Percentiles rank a stretch among this genome's conserved stretches.
Evolutionary conservation across 2,888 invertebrate species (phyloP).

Genomic region (Apotomis capreana): DNA sequence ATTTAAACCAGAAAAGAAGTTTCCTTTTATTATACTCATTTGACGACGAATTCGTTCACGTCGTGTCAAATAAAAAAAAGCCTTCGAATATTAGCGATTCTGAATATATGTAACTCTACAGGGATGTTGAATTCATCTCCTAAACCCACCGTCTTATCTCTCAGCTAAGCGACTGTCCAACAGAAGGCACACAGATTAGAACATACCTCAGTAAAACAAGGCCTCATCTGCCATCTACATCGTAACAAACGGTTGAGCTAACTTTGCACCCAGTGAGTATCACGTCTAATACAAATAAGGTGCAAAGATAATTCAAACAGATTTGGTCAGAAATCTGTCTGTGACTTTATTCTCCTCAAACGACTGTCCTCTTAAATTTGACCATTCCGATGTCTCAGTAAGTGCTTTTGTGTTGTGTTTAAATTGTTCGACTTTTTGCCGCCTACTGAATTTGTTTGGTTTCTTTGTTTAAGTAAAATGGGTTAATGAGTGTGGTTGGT

Average conservation of each 20-base stretch:
- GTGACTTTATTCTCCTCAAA: background rate
- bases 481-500: slow-evolving; percentile 18
- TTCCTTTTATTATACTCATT: no score
- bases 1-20: no score
- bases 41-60: no score
- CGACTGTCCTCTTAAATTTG: slow-evolving; percentile 57
- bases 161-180: slow-evolving; percentile 51
- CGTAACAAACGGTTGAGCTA: background rate
- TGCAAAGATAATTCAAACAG: background rate
- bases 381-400: slow-evolving; percentile 38
- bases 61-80: no score
- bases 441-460: slow-evolving; percentile 35
- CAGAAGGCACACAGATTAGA: slow-evolving; percentile 47
- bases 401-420: slow-evolving; percentile 29
- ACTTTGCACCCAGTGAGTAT: background rate
- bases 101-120: slow-evolving; percentile 48
- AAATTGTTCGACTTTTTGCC: slow-evolving; percentile 25
- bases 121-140: slow-evolving; percentile 79
- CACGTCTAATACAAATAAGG: background rate
- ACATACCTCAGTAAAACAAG: slow-evolving; percentile 3
- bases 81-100: slow-evolving; percentile 43
- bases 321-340: background rate
- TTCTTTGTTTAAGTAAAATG: slow-evolving; percentile 21
- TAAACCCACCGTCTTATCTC: slow-evolving; percentile 59
- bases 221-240: background rate